A percentile compares a stretch with the other conserved stretches of the same genome.
Evolutionary conservation across 2,113 vertebrate species (phyloP).

Genomic region (Notothenia coriiceps): DNA sequence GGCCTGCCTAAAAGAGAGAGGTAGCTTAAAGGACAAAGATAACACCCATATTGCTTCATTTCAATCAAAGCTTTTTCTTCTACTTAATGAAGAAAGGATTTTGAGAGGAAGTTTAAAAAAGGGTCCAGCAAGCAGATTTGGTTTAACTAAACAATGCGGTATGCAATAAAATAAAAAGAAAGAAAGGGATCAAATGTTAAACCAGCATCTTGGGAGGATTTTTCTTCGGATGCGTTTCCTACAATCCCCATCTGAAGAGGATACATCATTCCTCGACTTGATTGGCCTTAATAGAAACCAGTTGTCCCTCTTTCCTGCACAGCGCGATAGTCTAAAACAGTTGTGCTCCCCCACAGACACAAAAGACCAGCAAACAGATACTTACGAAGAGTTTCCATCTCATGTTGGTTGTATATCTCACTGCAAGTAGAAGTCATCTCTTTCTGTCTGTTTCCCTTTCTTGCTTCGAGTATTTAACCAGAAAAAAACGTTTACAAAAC

Average conservation of each 20-base stretch:
- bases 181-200: background rate
- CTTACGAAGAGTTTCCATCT: constrained; percentile 69
- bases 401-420: constrained; percentile 49
- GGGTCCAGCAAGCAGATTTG: constrained; percentile 8
- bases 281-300: constrained; percentile 73
- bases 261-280: constrained; percentile 36
- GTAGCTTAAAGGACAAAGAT: constrained; percentile 12
- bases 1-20: constrained; percentile 15
- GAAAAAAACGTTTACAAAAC: constrained; percentile 6
- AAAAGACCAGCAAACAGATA: constrained; percentile 52
- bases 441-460: constrained; percentile 3
- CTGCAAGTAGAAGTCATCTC: constrained; percentile 62
- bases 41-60: background rate
- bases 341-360: constrained; percentile 18
- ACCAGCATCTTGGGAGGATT: constrained; percentile 8
- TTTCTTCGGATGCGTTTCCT: constrained; percentile 20
- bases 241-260: constrained; percentile 28
- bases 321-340: constrained; percentile 20
- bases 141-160: constrained; percentile 22
- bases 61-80: constrained; percentile 1
- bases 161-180: background rate
- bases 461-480: constrained; percentile 19
- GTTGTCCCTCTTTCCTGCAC: constrained; percentile 39
- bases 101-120: constrained; percentile 10
- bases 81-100: background rate